phyloP scores from a whole-genome alignment of 2,797 vertebrate species.

The Pseudochaenichthys georgianus region DNA sequence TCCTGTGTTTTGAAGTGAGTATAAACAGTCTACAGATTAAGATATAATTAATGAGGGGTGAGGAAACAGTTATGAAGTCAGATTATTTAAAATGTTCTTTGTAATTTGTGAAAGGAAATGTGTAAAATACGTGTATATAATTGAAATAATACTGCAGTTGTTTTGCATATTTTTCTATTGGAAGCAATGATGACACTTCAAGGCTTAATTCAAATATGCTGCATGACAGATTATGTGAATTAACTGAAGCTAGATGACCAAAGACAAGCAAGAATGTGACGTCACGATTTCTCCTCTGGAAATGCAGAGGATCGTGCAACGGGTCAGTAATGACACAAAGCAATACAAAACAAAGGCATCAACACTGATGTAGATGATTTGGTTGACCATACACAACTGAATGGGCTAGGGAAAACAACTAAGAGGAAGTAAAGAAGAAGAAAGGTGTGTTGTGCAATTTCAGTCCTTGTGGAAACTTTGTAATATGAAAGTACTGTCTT shows the following conservation, averaged over 20 bases:
- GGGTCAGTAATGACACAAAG: slow-evolving; percentile 7
- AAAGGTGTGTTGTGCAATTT: not conserved
- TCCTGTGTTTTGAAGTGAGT: slow-evolving; percentile 1
- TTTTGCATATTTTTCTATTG: not conserved
- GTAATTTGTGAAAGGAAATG: not conserved
- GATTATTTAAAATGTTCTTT: not conserved
- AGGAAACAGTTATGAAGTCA: not conserved
- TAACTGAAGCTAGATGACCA: not conserved
- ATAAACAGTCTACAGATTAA: not conserved
- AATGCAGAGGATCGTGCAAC: slow-evolving; percentile 9
- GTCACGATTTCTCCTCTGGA: not conserved
- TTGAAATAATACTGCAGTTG: not conserved
- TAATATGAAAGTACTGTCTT: not conserved
- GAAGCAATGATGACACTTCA: not conserved
- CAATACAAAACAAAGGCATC: slow-evolving; percentile 14
- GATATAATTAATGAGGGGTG: not conserved
- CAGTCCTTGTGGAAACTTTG: not conserved
- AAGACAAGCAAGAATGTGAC: accelerated
- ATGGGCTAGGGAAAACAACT: not conserved
- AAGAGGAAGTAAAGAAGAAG: not conserved
- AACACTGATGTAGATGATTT: not conserved
- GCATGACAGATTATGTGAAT: not conserved
- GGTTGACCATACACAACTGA: accelerated
- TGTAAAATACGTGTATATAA: not conserved
- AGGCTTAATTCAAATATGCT: not conserved